Evolutionary conservation across 2,888 invertebrate species (phyloP).

Genomic region (Nowickia ferox): DNA sequence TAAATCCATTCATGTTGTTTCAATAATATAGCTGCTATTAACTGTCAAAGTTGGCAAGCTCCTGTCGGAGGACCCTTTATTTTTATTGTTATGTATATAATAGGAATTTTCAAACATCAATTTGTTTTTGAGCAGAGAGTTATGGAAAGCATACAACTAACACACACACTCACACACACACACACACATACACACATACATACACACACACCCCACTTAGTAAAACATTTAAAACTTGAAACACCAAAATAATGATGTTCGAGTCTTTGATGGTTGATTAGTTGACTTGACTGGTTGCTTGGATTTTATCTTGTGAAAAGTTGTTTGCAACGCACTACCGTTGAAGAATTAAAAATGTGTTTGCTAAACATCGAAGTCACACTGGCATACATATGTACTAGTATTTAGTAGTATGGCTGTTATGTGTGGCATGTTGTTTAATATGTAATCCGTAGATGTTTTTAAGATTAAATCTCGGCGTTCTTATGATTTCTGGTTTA

Average conservation of each 20-base stretch:
- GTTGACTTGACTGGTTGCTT: constrained; percentile 5
- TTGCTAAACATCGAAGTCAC: neutral
- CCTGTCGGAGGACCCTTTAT: neutral
- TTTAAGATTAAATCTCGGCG: constrained; percentile 60
- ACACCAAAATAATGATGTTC: constrained; percentile 26
- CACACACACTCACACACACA: neutral
- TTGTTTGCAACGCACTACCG: neutral
- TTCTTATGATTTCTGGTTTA: constrained; percentile 58
- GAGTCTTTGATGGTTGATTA: constrained; percentile 19
- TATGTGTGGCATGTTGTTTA: constrained; percentile 29
- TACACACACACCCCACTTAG: neutral
- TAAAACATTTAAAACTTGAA: constrained; percentile 29
- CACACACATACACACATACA: too few relatives aligned
- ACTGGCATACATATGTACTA: neutral
- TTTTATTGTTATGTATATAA: neutral
- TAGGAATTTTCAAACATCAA: neutral
- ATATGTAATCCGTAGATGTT: constrained; percentile 54
- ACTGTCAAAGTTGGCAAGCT: too few relatives aligned
- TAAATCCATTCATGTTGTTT: too few relatives aligned
- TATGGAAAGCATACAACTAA: neutral
- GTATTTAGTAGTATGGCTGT: neutral
- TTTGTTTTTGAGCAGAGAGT: constrained; percentile 6
- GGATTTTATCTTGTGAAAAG: neutral
- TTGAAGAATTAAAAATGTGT: neutral
- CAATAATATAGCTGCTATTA: too few relatives aligned